These are phyloP conservation scores for Eunapius fragilis DNA, from an alignment of 37 sponge, comb jelly and placozoan genomes.

Conservation along the genomic window DNA sequence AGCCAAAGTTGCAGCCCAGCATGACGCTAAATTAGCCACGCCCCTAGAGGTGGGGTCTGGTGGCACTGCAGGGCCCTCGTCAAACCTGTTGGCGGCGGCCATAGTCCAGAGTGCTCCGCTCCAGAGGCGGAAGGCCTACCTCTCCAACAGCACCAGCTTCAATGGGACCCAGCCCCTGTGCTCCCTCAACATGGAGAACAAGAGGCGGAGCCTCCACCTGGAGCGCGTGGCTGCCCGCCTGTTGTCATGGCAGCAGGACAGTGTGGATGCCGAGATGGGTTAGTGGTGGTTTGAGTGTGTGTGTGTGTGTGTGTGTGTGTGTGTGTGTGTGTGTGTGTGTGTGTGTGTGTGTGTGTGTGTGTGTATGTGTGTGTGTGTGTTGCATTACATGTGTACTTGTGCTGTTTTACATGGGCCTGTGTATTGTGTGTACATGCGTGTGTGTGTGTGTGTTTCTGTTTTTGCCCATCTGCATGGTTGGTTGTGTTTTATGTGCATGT, in stretches of 20 bases:
- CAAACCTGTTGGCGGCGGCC: slow-evolving; percentile 63
- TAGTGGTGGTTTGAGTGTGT: slow-evolving; percentile 5
- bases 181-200: background rate
- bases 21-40: background rate
- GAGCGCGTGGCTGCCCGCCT: slow-evolving; percentile 43
- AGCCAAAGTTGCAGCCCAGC: background rate
- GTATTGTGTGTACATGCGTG: background rate
- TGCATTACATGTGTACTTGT: too few species aligned
- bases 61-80: slow-evolving; percentile 2
- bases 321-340: slow-evolving; percentile 13
- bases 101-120: slow-evolving; percentile 73
- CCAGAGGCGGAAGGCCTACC: slow-evolving; percentile 45
- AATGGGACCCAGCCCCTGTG: background rate
- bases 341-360: background rate
- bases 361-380: too few species aligned
- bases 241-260: background rate
- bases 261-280: background rate
- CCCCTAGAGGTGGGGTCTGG: background rate
- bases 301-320: slow-evolving; percentile 24
- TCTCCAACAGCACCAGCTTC: slow-evolving; percentile 22
- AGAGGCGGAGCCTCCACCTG: slow-evolving; percentile 58
- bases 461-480: background rate
- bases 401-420: background rate
- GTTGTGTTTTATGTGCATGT: background rate
- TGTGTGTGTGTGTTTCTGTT: background rate